phyloP scores from a whole-genome alignment of 2,797 vertebrate genomes.

The Huso huso region DNA sequence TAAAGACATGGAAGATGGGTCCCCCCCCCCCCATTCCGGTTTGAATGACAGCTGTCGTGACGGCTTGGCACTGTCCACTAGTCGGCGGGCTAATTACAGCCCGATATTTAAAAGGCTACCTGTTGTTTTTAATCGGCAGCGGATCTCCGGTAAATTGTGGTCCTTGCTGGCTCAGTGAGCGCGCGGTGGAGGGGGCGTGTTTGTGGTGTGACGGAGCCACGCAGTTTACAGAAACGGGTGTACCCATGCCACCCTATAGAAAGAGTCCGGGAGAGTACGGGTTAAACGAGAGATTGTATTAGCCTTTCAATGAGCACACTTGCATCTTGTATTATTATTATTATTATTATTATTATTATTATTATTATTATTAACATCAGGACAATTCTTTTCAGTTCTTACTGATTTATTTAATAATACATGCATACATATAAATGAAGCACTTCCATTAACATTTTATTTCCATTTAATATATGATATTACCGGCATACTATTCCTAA shows the following conservation, averaged over 20 bases:
- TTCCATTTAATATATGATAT: too few relatives aligned
- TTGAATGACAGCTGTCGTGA: slow-evolving; percentile 18
- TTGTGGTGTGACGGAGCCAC: slow-evolving; percentile 52
- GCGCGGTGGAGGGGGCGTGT: slow-evolving; percentile 32
- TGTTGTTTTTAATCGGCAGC: slow-evolving; percentile 10
- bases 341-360: too few relatives aligned
- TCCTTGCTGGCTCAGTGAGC: slow-evolving; percentile 9
- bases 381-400: too few relatives aligned
- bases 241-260: neutral
- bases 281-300: slow-evolving; percentile 14
- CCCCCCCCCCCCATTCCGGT: neutral
- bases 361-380: too few relatives aligned
- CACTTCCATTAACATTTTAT: too few relatives aligned
- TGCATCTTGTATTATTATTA: too few relatives aligned
- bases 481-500: too few relatives aligned
- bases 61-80: slow-evolving; percentile 41
- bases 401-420: too few relatives aligned
- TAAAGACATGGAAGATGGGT: neutral
- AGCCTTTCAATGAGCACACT: too few relatives aligned
- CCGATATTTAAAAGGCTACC: slow-evolving; percentile 18
- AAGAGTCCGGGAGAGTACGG: slow-evolving; percentile 40
- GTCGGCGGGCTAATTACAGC: slow-evolving; percentile 33
- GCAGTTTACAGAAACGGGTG: slow-evolving; percentile 34
- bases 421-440: too few relatives aligned
- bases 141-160: neutral